Conservation (phyloP, 1,140 invertebrate genomes). For the Nebria ingens region DNA sequence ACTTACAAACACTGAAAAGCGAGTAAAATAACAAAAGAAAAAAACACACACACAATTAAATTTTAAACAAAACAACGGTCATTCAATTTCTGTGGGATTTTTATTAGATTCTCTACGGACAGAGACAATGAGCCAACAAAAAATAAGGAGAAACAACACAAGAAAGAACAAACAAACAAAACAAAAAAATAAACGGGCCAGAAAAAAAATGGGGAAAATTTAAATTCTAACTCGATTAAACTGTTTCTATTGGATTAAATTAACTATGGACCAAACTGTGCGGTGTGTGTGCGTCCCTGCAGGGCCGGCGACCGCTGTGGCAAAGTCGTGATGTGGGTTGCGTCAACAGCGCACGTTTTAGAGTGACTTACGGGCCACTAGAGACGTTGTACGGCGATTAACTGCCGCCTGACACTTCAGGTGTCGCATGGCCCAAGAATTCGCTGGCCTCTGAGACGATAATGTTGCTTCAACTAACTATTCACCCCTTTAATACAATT, state of each 20-base stretch:
- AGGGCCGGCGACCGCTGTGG: neutral
- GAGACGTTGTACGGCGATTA: neutral
- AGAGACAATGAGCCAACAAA: too few relatives aligned
- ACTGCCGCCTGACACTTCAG: neutral
- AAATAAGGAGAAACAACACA: too few relatives aligned
- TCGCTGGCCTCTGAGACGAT: neutral
- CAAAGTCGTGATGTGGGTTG: neutral
- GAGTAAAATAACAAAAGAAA: too few relatives aligned
- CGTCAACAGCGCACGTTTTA: neutral
- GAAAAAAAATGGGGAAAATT: neutral
- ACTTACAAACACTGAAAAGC: too few relatives aligned
- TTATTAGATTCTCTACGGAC: neutral
- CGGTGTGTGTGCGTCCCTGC: too few relatives aligned
- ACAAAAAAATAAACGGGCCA: too few relatives aligned
- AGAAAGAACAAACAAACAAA: neutral
- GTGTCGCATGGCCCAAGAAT: neutral
- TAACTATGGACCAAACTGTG: neutral
- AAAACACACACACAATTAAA: too few relatives aligned
- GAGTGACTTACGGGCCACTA: neutral
- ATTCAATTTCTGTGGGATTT: too few relatives aligned
- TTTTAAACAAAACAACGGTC: too few relatives aligned
- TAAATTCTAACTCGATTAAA: neutral
- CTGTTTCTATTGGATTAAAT: neutral
- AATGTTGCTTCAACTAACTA: too few relatives aligned
- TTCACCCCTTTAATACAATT: too few relatives aligned